Percentiles rank a stretch among this genome's conserved stretches.
phyloP scores from a whole-genome alignment of 2,113 vertebrate genomes.

The Turnix velox region DNA sequence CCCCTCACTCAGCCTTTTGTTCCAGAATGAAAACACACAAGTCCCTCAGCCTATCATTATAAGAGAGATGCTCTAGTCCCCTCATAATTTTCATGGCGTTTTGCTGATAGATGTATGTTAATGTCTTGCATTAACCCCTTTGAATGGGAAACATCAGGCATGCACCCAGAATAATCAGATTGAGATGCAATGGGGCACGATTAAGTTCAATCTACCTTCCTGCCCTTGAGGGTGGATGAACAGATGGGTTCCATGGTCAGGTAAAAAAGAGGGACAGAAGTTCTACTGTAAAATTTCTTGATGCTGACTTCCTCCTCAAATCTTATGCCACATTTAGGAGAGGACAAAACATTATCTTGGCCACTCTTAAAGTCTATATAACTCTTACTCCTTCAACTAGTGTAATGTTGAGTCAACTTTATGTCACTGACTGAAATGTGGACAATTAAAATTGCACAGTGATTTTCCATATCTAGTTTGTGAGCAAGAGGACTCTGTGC shows the following conservation, averaged over 20 bases:
- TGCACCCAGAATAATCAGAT: neutral
- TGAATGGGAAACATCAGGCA: neutral
- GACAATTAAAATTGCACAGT: neutral
- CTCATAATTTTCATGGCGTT: too few species aligned
- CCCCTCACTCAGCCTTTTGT: too few species aligned
- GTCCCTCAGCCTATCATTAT: too few species aligned
- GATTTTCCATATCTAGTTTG: neutral
- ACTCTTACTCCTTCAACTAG: neutral
- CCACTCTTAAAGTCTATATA: neutral
- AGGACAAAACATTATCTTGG: rapidly evolving
- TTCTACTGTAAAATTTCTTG: neutral
- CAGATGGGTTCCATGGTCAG: neutral
- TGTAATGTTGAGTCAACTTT: neutral
- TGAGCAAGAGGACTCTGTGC: neutral
- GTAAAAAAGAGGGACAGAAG: neutral
- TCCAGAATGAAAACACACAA: too few species aligned
- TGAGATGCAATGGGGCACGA: neutral
- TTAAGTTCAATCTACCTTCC: neutral
- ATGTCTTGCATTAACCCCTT: neutral
- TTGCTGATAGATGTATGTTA: too few species aligned
- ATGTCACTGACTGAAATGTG: neutral
- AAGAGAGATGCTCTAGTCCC: too few species aligned
- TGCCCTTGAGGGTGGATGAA: neutral
- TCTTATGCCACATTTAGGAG: neutral
- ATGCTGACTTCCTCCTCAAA: neutral